Evolutionary conservation across 2,797 vertebrate species (phyloP).

Genomic region (Lacerta viridis): DNA sequence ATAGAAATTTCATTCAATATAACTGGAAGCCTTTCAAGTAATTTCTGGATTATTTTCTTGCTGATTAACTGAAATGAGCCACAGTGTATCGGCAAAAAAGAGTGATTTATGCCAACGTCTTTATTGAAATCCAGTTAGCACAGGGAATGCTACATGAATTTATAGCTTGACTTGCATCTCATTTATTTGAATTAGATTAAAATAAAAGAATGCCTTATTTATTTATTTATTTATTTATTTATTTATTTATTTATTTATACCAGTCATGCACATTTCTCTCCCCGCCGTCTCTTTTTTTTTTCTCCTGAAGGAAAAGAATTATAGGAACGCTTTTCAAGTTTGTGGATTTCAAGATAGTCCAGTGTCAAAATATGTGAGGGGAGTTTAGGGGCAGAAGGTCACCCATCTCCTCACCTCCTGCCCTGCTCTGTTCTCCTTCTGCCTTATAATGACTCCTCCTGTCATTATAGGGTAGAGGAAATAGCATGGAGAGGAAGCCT

Average conservation of each 20-base stretch:
- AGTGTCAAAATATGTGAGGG: not conserved
- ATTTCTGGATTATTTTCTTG: conserved; percentile 31
- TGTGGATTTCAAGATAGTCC: not conserved
- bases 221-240: conserved; percentile 26
- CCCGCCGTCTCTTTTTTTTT: not conserved
- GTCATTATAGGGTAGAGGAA: not conserved
- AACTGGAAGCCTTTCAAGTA: conserved; percentile 44
- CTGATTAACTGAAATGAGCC: conserved; percentile 35
- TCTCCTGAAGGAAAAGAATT: not conserved
- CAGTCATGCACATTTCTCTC: not conserved
- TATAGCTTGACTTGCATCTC: conserved; percentile 29
- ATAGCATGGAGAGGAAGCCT: not conserved
- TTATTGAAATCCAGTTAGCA: conserved; percentile 24
- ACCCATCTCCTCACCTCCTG: not conserved
- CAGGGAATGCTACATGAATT: conserved; percentile 31
- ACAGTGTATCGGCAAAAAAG: conserved; percentile 23
- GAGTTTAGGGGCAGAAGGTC: not conserved
- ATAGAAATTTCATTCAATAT: conserved; percentile 32
- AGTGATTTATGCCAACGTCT: conserved; percentile 22
- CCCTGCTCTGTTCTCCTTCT: too few species aligned
- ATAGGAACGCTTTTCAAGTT: conserved; percentile 6
- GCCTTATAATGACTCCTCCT: not conserved
- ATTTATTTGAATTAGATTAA: conserved; percentile 48
- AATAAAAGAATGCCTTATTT: not conserved
- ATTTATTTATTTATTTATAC: conserved; percentile 30